phyloP scores from a whole-genome alignment of 2,888 invertebrate species.

The Hyposoter dolosus region DNA sequence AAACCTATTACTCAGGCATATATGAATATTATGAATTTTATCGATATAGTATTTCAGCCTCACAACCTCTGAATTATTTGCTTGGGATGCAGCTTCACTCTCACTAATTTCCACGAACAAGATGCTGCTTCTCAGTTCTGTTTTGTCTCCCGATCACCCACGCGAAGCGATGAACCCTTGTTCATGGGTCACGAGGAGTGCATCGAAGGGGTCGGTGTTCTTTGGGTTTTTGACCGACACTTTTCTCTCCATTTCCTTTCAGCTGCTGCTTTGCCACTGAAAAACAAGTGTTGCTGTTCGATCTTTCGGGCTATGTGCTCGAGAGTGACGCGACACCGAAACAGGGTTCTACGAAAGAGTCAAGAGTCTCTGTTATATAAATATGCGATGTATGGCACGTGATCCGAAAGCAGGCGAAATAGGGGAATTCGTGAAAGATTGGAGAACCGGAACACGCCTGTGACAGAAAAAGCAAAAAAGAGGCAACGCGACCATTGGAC shows the following conservation, averaged over 20 bases:
- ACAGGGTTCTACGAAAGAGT: not conserved
- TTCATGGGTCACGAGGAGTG: constrained; percentile 50
- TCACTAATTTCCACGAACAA: constrained; percentile 56
- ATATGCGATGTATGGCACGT: constrained; percentile 40
- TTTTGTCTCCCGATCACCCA: constrained; percentile 54
- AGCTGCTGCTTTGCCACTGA: constrained; percentile 7
- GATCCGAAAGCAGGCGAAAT: constrained; percentile 59
- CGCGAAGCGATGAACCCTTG: constrained; percentile 67
- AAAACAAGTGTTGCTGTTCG: constrained; percentile 25
- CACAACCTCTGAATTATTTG: constrained; percentile 60
- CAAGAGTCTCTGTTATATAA: constrained; percentile 15
- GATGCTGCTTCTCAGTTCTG: constrained; percentile 25
- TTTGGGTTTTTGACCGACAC: constrained; percentile 52
- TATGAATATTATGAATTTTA: constrained; percentile 61
- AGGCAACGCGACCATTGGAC: constrained; percentile 20
- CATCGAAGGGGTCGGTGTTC: constrained; percentile 22
- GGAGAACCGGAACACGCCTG: constrained; percentile 61
- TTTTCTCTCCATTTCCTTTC: constrained; percentile 18
- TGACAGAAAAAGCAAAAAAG: constrained; percentile 43
- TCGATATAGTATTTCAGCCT: constrained; percentile 64
- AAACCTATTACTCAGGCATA: constrained; percentile 34
- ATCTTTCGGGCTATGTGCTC: constrained; percentile 52
- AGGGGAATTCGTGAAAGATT: constrained; percentile 35
- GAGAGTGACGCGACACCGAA: not conserved
- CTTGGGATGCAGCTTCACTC: constrained; percentile 42